These are phyloP conservation scores for Pogonocichla stellata DNA, from an alignment of 2,113 vertebrate genomes.

Conservation along the genomic window DNA sequence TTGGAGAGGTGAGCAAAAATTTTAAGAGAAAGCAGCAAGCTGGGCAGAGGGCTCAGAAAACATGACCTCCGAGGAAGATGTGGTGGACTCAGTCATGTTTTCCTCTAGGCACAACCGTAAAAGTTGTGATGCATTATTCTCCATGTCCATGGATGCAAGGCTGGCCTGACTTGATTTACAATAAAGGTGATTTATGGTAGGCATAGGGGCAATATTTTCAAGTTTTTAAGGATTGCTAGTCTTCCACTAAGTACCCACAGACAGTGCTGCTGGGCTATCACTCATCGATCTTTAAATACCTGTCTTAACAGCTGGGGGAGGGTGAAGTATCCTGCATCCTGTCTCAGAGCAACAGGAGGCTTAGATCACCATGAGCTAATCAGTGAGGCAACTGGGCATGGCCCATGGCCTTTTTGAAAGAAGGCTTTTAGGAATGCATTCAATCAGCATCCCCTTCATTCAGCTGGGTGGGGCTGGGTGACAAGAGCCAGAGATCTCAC, in stretches of 20 bases:
- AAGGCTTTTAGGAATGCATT: neutral
- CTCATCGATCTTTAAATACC: neutral
- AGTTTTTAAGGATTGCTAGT: neutral
- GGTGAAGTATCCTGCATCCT: neutral
- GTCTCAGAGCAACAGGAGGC: neutral
- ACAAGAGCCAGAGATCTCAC: neutral
- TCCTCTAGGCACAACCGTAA: neutral
- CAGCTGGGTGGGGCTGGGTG: neutral
- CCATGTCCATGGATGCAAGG: neutral
- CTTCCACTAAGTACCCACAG: neutral
- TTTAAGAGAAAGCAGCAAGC: neutral
- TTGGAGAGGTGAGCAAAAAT: neutral
- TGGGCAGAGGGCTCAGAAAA: neutral
- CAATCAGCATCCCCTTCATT: neutral
- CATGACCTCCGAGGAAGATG: neutral
- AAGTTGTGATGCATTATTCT: neutral
- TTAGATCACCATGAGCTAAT: slow-evolving; percentile 31
- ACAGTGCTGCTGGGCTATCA: neutral
- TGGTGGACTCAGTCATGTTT: fast-evolving
- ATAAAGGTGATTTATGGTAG: neutral
- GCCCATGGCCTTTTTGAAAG: neutral
- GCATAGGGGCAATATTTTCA: neutral
- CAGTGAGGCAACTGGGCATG: neutral
- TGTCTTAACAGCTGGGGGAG: neutral
- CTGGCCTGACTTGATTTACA: neutral